phyloP scores from a whole-genome alignment of 2,113 vertebrate genomes.

The Axis porcinus region DNA sequence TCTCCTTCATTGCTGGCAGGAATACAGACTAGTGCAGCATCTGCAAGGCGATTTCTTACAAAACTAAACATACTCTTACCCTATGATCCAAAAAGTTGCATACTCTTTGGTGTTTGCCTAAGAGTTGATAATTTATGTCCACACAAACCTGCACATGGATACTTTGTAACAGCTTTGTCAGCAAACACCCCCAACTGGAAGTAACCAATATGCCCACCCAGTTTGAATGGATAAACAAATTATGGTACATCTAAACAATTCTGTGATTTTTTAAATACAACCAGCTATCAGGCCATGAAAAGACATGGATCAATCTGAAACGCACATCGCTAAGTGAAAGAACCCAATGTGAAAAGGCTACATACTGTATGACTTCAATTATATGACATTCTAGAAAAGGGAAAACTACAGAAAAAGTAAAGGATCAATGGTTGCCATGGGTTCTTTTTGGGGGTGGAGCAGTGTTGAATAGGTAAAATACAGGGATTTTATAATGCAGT shows the following conservation, averaged over 20 bases:
- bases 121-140: neutral
- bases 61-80: neutral
- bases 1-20: accelerated
- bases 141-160: neutral
- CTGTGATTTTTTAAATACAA: neutral
- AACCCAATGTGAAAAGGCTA: neutral
- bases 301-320: neutral
- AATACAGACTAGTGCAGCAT: neutral
- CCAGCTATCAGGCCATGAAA: neutral
- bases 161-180: neutral
- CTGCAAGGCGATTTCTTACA: neutral
- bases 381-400: neutral
- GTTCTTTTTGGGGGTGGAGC: neutral
- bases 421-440: neutral
- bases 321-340: neutral
- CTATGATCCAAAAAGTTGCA: neutral
- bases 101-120: neutral
- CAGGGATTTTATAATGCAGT: neutral
- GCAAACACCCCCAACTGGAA: neutral
- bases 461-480: neutral
- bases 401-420: neutral
- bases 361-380: neutral
- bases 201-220: neutral
- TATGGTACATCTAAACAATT: neutral
- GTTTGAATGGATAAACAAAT: neutral